Evolutionary conservation across 2,113 vertebrate species (phyloP), one percentile per base, ranked within the genome.

Genomic region (Redunca redunca): DNA sequence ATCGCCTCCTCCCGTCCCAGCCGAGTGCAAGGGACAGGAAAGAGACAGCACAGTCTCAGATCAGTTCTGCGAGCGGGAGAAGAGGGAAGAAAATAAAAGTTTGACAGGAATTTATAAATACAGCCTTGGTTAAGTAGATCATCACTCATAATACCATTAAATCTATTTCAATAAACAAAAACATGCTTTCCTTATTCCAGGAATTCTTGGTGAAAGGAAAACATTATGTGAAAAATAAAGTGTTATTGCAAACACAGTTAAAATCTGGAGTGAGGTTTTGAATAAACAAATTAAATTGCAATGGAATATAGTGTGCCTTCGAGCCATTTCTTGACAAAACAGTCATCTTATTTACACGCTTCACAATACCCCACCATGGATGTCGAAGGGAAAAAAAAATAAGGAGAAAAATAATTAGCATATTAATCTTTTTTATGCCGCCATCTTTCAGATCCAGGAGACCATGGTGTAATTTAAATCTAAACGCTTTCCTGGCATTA

Each of bases 361-460:
- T 99, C 99, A 99, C 99, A 99, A 99, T 99, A 99, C 99, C 99
- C 99, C 99, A 98, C 99, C 98, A 99, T 99, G 99, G 99, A 99
- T 99, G 99, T 99, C 98, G 99, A 99, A 99, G 99, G 99, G 67
- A 3, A 99, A 99, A 99, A 81, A 99, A 99, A 99, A 99, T 99
- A 99, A 99, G 99, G 99, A 99, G 99, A 99, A 99, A 99, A 99
- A 99, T 99, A 99, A 99, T 99, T 99, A 99, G 99, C 99, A 99
- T 99, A 99, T 99, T 99, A 99, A 99, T 99, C 99, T 99, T 99
- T 99, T 99, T 99, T 99, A 99, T 99, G 99, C 99, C 99, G 99
- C 99, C 99, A 99, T 99, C 99, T 99, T 99, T 99, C 99, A 99
- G 99, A 99, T 99, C 99, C 99, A 99, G 99, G 99, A 99, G 99